Conservation (phyloP, 2,797 vertebrate genomes). For the Hirundo rustica region DNA sequence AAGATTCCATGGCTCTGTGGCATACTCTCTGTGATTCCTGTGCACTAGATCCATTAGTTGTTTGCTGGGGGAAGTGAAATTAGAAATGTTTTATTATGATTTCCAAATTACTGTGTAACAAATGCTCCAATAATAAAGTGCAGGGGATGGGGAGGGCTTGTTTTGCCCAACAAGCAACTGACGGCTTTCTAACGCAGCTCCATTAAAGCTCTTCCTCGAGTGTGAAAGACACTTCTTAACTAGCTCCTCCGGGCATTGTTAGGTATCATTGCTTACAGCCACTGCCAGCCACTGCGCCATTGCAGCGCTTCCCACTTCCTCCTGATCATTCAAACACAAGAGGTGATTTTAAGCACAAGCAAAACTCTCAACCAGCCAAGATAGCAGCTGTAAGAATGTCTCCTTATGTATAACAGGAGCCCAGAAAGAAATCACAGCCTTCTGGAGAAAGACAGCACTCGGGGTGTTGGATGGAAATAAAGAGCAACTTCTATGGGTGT, state of each 20-base stretch:
- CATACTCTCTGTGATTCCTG: constrained; percentile 56
- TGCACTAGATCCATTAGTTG: constrained; percentile 56
- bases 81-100: constrained; percentile 77
- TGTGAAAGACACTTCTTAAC: constrained; percentile 89
- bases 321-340: constrained; percentile 84
- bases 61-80: constrained; percentile 77
- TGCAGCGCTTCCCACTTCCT: constrained; percentile 86
- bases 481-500: background rate
- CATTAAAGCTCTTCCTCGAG: constrained; percentile 89
- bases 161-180: constrained; percentile 83
- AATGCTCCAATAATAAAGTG: constrained; percentile 81
- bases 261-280: constrained; percentile 92
- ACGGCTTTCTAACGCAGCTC: constrained; percentile 90
- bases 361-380: background rate
- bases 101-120: constrained; percentile 78
- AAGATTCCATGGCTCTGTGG: background rate
- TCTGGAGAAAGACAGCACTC: background rate
- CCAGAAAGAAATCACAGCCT: background rate
- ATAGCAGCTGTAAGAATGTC: background rate
- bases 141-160: background rate
- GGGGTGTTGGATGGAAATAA: background rate
- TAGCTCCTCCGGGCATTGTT: constrained; percentile 94
- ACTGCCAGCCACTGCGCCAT: constrained; percentile 76
- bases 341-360: constrained; percentile 68
- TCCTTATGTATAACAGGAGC: background rate